Percentiles rank a stretch among this genome's conserved stretches.
These are phyloP conservation scores for Amphilophus citrinellus DNA, from an alignment of 2,113 vertebrate species.

Conservation along the genomic window DNA sequence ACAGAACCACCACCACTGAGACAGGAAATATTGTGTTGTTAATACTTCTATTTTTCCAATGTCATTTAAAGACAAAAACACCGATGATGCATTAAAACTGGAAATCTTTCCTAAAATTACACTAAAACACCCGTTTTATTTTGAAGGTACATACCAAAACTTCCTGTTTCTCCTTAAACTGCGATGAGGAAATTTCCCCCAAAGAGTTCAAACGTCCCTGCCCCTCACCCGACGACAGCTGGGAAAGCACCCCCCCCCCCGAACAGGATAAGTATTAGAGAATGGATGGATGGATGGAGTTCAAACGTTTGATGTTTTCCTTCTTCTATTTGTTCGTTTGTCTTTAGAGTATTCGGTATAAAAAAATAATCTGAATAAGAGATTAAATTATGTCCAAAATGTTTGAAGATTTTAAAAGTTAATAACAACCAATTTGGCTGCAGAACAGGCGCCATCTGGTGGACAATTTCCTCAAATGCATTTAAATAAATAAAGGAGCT, in stretches of 20 bases:
- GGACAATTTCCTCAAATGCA: neutral
- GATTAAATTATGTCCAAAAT: rapidly evolving
- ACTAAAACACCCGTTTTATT: neutral
- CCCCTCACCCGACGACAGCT: no score
- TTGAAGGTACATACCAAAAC: neutral
- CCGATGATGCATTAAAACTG: rapidly evolving
- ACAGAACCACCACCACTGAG: neutral
- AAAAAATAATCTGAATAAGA: neutral
- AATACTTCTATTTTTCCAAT: neutral
- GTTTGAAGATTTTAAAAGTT: neutral
- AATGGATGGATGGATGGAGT: neutral
- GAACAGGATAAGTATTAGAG: no score
- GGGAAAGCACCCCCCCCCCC: no score
- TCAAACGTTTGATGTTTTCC: neutral
- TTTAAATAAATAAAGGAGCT: neutral
- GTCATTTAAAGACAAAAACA: neutral
- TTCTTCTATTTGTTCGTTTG: neutral
- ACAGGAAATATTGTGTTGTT: rapidly evolving
- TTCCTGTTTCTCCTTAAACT: neutral
- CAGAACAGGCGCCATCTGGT: neutral
- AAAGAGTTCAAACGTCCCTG: neutral
- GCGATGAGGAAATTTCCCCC: rapidly evolving
- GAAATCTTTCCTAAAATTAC: rapidly evolving
- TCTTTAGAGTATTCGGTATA: neutral
- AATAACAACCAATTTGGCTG: rapidly evolving